Conservation (phyloP, 2,888 invertebrate species). For the Cataglyphis cursor region DNA sequence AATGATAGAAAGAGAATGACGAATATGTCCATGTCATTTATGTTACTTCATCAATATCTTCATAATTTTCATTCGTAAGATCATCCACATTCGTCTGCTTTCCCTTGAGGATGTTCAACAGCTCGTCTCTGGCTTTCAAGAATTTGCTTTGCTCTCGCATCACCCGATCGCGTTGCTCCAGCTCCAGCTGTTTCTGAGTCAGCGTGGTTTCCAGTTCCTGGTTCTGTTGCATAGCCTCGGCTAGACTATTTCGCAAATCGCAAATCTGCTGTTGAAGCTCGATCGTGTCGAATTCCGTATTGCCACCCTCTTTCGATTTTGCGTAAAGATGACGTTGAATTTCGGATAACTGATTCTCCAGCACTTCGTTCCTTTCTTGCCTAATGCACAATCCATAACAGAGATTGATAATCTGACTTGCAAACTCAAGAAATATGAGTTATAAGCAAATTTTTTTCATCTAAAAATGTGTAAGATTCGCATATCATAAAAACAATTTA, state of each 20-base stretch:
- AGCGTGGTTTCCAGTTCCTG: slow-evolving; percentile 87
- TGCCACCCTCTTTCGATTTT: slow-evolving; percentile 74
- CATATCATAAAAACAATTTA: neutral
- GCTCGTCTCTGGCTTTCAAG: slow-evolving; percentile 89
- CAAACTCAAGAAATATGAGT: neutral
- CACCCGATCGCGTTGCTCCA: slow-evolving; percentile 89
- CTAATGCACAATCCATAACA: slow-evolving; percentile 59
- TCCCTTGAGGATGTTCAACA: slow-evolving; percentile 89
- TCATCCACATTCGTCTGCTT: slow-evolving; percentile 84
- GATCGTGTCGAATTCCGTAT: slow-evolving; percentile 65
- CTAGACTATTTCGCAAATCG: slow-evolving; percentile 87
- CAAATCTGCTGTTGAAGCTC: slow-evolving; percentile 86
- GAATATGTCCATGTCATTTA: neutral
- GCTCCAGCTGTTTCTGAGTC: slow-evolving; percentile 88
- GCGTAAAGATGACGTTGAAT: slow-evolving; percentile 68
- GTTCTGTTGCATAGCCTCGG: slow-evolving; percentile 87
- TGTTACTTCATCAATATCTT: slow-evolving; percentile 68
- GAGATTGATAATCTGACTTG: neutral
- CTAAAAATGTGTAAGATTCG: neutral
- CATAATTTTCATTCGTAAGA: slow-evolving; percentile 62
- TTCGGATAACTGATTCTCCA: slow-evolving; percentile 75
- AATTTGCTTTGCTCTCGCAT: slow-evolving; percentile 89
- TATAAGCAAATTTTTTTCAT: neutral
- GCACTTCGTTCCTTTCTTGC: slow-evolving; percentile 73
- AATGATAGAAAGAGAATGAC: neutral